Evolutionary conservation across 2,113 vertebrate species (phyloP).

Genomic region (Cochlearius cochlearius): DNA sequence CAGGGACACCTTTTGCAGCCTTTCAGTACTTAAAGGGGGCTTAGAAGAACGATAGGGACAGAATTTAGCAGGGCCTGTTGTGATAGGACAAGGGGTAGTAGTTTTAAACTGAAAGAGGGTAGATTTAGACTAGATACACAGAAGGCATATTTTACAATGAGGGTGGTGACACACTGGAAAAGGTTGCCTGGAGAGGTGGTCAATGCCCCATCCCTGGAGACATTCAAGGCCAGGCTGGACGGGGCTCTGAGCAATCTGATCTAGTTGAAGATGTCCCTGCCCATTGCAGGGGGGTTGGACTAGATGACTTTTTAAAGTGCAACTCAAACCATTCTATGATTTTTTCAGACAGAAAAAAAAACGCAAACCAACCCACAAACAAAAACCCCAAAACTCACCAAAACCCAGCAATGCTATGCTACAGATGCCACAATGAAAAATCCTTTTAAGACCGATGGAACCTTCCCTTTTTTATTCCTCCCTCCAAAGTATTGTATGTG

Average conservation of each 20-base stretch:
- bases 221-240: background rate
- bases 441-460: background rate
- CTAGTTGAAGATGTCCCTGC: background rate
- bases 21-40: background rate
- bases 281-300: too few species aligned
- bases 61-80: too few species aligned
- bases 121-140: background rate
- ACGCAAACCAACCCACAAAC: background rate
- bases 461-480: background rate
- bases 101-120: background rate
- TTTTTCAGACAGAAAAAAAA: background rate
- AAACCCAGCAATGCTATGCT: background rate
- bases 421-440: background rate
- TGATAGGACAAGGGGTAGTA: rapidly evolving
- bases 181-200: background rate
- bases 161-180: background rate
- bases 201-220: too few species aligned
- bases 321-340: background rate
- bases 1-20: rapidly evolving
- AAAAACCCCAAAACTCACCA: too few species aligned
- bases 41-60: background rate
- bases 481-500: constrained; percentile 1
- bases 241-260: background rate
- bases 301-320: background rate
- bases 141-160: background rate